phyloP scores from a whole-genome alignment of 2,797 vertebrate species.

The Pteronotus mesoamericanus region DNA sequence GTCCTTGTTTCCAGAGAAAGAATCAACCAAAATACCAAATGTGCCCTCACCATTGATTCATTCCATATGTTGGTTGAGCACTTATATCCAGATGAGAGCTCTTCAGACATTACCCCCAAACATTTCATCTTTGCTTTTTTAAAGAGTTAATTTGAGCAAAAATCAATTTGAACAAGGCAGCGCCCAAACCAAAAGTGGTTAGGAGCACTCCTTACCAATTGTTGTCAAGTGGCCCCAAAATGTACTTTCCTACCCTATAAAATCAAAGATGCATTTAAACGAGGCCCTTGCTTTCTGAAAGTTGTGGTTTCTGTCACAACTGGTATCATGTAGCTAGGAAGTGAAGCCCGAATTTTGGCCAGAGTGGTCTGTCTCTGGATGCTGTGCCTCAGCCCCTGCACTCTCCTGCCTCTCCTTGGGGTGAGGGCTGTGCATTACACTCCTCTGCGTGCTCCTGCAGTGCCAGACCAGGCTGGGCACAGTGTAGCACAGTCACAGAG shows the following conservation, averaged over 20 bases:
- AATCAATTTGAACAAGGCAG: not conserved
- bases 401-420: not conserved
- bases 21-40: not conserved
- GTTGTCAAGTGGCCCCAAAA: not conserved
- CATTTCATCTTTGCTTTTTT: not conserved
- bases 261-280: not conserved
- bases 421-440: rapidly evolving
- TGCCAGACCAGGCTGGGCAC: too few species aligned
- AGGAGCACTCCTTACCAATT: not conserved
- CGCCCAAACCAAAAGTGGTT: not conserved
- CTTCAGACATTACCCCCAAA: not conserved
- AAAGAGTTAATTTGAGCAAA: not conserved
- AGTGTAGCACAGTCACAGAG: not conserved
- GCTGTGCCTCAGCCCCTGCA: not conserved
- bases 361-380: not conserved
- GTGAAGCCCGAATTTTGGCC: not conserved
- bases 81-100: not conserved
- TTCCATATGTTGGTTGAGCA: not conserved
- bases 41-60: not conserved
- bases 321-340: not conserved
- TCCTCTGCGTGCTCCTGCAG: not conserved
- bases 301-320: not conserved
- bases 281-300: not conserved
- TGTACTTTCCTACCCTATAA: not conserved
- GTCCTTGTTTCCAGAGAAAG: not conserved